Conservation (phyloP, 1,140 invertebrate genomes). For the Drosophila kohkoa region DNA sequence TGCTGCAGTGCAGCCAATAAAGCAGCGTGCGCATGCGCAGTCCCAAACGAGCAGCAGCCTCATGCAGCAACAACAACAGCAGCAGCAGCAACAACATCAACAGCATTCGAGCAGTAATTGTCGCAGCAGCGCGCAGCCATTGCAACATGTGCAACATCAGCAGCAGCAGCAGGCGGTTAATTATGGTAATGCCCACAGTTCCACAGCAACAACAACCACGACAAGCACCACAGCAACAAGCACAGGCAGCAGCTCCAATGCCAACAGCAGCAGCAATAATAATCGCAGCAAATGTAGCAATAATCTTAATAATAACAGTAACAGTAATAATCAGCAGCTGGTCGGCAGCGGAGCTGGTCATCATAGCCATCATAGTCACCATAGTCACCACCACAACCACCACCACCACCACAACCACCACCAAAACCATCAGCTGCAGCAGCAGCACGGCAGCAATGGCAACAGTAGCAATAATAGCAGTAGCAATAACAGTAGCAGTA, state of each 20-base stretch:
- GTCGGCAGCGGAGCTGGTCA: constrained; percentile 48
- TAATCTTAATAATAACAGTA: not conserved
- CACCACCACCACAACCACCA: constrained; percentile 17
- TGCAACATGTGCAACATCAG: constrained; percentile 51
- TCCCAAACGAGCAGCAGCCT: constrained; percentile 85
- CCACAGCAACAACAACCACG: constrained; percentile 52
- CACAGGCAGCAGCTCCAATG: constrained; percentile 56
- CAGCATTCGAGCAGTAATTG: constrained; percentile 65
- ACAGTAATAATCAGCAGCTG: constrained; percentile 42
- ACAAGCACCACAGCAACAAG: constrained; percentile 39
- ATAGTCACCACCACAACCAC: constrained; percentile 36
- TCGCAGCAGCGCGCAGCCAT: constrained; percentile 56
- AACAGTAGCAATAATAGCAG: constrained; percentile 1
- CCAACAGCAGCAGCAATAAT: constrained; percentile 39
- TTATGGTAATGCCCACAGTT: constrained; percentile 74
- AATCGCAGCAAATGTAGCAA: constrained; percentile 39
- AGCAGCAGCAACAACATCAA: constrained; percentile 37
- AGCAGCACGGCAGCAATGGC: constrained; percentile 34
- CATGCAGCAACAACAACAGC: constrained; percentile 56
- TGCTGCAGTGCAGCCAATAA: constrained; percentile 70
- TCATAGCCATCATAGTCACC: constrained; percentile 54
- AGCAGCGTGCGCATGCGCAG: constrained; percentile 84
- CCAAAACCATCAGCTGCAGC: constrained; percentile 20
- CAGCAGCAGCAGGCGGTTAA: constrained; percentile 67
- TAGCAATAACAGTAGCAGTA: constrained; percentile 53